A percentile compares a stretch with the other conserved stretches of the same genome.
Conservation (phyloP, 2,797 vertebrate genomes). For the Cossypha caffra region DNA sequence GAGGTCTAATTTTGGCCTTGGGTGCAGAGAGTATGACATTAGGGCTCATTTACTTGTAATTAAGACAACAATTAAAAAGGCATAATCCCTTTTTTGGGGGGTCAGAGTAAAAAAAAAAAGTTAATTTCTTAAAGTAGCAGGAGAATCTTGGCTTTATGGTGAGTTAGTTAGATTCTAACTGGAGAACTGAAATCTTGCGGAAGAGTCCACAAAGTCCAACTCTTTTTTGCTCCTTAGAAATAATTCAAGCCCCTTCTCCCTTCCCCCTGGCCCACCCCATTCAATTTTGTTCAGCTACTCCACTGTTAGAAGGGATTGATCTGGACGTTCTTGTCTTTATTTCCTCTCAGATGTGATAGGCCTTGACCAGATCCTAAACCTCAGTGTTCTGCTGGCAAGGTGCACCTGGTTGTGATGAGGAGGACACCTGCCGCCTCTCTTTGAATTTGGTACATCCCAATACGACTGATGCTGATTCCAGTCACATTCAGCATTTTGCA, state of each 20-base stretch:
- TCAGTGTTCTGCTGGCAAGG: accelerated
- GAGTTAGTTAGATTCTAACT: neutral
- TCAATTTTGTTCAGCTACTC: neutral
- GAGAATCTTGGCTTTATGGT: neutral
- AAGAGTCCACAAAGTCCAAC: neutral
- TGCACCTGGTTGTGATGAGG: neutral
- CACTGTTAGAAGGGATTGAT: neutral
- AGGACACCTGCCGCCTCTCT: accelerated
- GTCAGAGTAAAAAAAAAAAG: neutral
- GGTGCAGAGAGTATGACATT: neutral
- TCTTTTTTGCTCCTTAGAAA: neutral
- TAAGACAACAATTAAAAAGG: neutral
- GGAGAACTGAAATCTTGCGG: neutral
- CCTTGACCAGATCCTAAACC: neutral
- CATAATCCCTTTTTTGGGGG: accelerated
- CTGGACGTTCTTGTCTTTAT: neutral
- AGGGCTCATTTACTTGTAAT: neutral
- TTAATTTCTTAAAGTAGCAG: neutral
- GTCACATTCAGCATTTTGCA: neutral
- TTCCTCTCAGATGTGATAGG: neutral
- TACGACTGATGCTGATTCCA: accelerated
- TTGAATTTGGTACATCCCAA: neutral
- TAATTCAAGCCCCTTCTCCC: neutral
- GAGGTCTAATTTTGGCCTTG: neutral
- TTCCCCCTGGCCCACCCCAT: accelerated